These are phyloP conservation scores for Papilio xuthus DNA, from an alignment of 1,140 invertebrate genomes.

Conservation along the genomic window DNA sequence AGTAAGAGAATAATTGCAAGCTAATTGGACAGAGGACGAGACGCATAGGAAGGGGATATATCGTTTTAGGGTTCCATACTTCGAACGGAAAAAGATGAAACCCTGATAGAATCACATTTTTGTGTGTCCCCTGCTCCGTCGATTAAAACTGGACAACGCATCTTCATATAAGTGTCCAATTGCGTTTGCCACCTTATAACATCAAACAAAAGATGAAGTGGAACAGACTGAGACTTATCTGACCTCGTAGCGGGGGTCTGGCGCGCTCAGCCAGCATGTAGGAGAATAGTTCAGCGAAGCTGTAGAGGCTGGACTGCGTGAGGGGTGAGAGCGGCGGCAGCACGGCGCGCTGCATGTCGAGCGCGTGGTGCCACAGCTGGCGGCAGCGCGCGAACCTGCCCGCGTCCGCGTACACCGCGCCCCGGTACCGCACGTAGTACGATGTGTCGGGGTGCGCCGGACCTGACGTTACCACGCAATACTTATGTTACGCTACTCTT, in stretches of 20 bases:
- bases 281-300: conserved; percentile 97
- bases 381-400: conserved; percentile 95
- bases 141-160: too few relatives aligned
- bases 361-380: conserved; percentile 97
- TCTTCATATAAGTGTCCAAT: too few relatives aligned
- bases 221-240: too few relatives aligned
- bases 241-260: conserved; percentile 84
- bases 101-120: too few relatives aligned
- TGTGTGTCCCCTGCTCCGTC: too few relatives aligned
- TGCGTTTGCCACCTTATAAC: too few relatives aligned
- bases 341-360: conserved; percentile 97
- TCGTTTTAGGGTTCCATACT: too few relatives aligned
- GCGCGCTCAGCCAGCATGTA: conserved; percentile 93
- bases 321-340: conserved; percentile 96
- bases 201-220: too few relatives aligned
- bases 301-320: conserved; percentile 95
- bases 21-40: too few relatives aligned
- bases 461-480: conserved; percentile 54
- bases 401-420: conserved; percentile 96
- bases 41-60: too few relatives aligned
- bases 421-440: conserved; percentile 96
- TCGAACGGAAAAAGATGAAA: too few relatives aligned
- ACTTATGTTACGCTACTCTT: neutral
- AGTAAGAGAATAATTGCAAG: too few relatives aligned
- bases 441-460: conserved; percentile 98